Conservation (phyloP, 2,888 invertebrate species). For the Brachynemurus nebulosus region DNA sequence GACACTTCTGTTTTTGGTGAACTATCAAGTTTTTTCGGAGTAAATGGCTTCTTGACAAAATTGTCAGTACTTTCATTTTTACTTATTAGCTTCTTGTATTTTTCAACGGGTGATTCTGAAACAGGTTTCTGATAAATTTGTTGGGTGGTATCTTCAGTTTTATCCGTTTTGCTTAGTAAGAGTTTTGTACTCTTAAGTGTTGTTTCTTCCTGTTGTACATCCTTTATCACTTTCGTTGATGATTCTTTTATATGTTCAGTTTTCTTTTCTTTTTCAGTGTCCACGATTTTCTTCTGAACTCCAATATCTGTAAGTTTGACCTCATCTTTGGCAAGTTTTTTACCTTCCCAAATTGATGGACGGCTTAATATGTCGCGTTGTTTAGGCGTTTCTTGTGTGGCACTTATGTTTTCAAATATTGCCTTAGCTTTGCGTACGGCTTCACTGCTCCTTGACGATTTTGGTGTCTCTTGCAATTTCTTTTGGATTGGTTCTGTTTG, state of each 20-base stretch:
- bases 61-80: slow-evolving; percentile 2
- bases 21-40: not conserved
- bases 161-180: slow-evolving; percentile 1
- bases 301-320: slow-evolving; percentile 37
- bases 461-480: slow-evolving; percentile 12
- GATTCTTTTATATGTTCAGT: slow-evolving; percentile 6
- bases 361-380: slow-evolving; percentile 36
- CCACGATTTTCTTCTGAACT: slow-evolving; percentile 29
- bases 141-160: not conserved
- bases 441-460: slow-evolving; percentile 40
- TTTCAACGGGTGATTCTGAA: slow-evolving; percentile 3
- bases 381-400: slow-evolving; percentile 25
- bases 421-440: slow-evolving; percentile 58
- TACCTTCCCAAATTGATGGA: slow-evolving; percentile 35
- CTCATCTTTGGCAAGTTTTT: slow-evolving; percentile 19
- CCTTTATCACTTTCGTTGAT: not conserved
- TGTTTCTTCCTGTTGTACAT: not conserved
- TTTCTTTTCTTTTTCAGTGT: slow-evolving; percentile 2
- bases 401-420: slow-evolving; percentile 48
- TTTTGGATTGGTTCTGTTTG: slow-evolving; percentile 14
- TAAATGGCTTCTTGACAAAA: not conserved
- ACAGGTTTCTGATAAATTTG: slow-evolving; percentile 3
- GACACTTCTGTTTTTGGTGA: slow-evolving; percentile 13
- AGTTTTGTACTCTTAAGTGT: slow-evolving; percentile 2
- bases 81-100: slow-evolving; percentile 1